Evolutionary conservation across 64 coral and sea anemone species (phyloP), one percentile per base, ranked within the genome.

Genomic region (Montipora sp.): DNA sequence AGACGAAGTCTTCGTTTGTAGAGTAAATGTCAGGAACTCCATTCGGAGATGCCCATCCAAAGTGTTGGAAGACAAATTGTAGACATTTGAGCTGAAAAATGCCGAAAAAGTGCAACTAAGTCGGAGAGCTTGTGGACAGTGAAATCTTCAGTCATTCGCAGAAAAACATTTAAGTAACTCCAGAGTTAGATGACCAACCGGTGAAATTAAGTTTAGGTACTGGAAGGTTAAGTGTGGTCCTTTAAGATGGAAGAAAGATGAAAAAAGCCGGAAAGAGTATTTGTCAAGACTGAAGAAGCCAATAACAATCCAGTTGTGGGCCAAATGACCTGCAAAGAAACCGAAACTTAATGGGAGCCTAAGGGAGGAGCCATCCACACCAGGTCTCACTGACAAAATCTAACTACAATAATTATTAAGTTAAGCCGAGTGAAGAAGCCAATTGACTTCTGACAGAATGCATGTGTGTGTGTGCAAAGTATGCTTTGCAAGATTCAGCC

Each of bases 301-400:
- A 18, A 80, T 21, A 4, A 3, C 9, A 63, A 12, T 14, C 78
- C 20, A 23, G 20, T 58, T 10, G 19, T 16, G 58, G 78, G 10
- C 78, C 50, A 51, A 80, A 80, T 11, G 36, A 80, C 51, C 78
- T 63, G 53, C 7, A 80, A 80, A 80, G 78, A 20, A 80, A 60
- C 78, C 78, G 51, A 60, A 8, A 59, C 20, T 20, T 58, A 58
- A 80, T 9, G 43, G 44, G 12, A 36, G 23, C 50, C 48, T 36
- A 58, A 5, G 78, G 78, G 78, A 80, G 50, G 50, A 80, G 3
- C 78, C 78, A 23, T 13, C 53, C 78, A 24, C n/a, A n/a, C 78
- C 50, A 27, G 78, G 50, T 23, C 50, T n/a, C 78, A 27, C 55
- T 80, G 50, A 53, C 55, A 24, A 11, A 63, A 57, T 0, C 12